Evolutionary conservation across 2,888 invertebrate genomes (phyloP).

Genomic region (Lepidonotus clava): DNA sequence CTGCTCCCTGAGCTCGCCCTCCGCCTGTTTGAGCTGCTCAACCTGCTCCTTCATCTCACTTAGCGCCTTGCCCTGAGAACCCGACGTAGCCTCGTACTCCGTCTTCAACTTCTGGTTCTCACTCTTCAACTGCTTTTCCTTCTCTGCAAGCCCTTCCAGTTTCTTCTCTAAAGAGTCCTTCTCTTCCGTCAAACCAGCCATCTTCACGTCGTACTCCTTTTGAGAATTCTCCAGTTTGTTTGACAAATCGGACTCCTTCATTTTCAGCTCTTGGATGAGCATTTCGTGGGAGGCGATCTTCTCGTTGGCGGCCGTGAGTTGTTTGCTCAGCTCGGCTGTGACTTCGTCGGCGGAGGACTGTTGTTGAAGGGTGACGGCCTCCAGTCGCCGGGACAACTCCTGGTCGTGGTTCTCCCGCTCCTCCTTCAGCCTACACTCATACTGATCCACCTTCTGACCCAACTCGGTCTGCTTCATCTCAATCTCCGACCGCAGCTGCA

Average conservation of each 20-base stretch:
- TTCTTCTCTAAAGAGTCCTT: constrained; percentile 46
- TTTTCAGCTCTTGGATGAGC: constrained; percentile 57
- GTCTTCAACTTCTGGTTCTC: constrained; percentile 57
- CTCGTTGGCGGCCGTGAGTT: constrained; percentile 58
- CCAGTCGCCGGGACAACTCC: constrained; percentile 56
- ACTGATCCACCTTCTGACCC: constrained; percentile 59
- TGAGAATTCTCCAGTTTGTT: constrained; percentile 59
- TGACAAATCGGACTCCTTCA: constrained; percentile 56
- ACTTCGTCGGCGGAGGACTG: constrained; percentile 58
- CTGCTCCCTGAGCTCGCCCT: constrained; percentile 63
- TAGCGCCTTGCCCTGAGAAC: constrained; percentile 55
- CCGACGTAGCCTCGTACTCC: constrained; percentile 52
- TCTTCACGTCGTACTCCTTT: constrained; percentile 52
- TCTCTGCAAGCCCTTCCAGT: constrained; percentile 56
- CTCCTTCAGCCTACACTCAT: constrained; percentile 60
- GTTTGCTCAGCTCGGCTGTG: constrained; percentile 44
- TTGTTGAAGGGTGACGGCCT: constrained; percentile 60
- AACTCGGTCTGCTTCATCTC: constrained; percentile 54
- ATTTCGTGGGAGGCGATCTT: constrained; percentile 58
- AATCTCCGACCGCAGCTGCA: constrained; percentile 26
- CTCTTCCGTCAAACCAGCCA: background rate
- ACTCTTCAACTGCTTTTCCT: constrained; percentile 60
- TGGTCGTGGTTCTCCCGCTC: constrained; percentile 56
- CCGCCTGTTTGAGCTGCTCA: constrained; percentile 10
- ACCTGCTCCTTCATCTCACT: constrained; percentile 53